A percentile compares a stretch with the other conserved stretches of the same genome.
These are phyloP conservation scores for Thymelicus sylvestris DNA, from an alignment of 2,888 invertebrate species.

Conservation along the genomic window DNA sequence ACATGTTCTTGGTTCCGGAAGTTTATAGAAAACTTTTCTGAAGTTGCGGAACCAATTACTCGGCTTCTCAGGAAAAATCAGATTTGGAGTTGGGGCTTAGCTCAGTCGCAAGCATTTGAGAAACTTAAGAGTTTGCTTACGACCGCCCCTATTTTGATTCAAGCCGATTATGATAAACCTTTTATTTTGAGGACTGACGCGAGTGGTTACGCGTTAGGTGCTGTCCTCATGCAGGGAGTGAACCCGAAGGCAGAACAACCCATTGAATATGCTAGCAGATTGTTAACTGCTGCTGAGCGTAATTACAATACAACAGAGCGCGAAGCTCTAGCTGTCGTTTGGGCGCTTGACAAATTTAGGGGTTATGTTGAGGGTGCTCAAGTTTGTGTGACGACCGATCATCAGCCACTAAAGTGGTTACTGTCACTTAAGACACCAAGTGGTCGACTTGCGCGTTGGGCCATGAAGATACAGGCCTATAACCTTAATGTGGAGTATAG, in stretches of 20 bases:
- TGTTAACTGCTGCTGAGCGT: background rate
- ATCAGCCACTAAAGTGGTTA: background rate
- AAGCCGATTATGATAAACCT: too few species aligned
- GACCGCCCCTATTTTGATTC: background rate
- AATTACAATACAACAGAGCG: background rate
- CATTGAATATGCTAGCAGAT: too few species aligned
- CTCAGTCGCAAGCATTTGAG: background rate
- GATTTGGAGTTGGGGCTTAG: background rate
- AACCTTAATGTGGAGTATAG: background rate
- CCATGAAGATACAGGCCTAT: background rate
- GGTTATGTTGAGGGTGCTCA: background rate
- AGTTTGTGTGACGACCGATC: background rate
- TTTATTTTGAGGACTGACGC: too few species aligned
- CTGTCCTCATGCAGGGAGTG: background rate
- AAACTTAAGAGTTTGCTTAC: background rate
- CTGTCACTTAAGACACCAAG: background rate
- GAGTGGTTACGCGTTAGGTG: background rate
- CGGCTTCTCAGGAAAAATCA: constrained; percentile 40
- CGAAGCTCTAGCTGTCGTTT: background rate
- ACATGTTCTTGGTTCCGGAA: constrained; percentile 47
- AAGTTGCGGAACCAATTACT: constrained; percentile 41
- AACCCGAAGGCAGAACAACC: background rate
- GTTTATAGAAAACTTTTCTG: constrained; percentile 44
- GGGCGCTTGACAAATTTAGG: background rate
- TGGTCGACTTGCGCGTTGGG: constrained; percentile 1